phyloP scores from a whole-genome alignment of 2,888 invertebrate species.

The Fissipunctia ypsillon region DNA sequence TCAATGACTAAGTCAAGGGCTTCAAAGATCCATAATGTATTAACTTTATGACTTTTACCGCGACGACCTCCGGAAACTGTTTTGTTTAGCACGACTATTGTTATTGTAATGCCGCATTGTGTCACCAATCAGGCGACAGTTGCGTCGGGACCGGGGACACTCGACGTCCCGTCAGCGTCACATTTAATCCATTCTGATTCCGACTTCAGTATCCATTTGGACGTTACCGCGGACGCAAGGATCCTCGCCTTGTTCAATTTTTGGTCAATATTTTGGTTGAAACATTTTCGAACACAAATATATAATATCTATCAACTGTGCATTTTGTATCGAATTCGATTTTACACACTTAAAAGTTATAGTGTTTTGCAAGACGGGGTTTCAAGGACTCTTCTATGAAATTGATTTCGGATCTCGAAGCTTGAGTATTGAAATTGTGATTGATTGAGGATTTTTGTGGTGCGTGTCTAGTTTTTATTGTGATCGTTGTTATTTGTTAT shows the following conservation, averaged over 20 bases:
- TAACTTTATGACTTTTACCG: slow-evolving; percentile 58
- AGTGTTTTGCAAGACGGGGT: slow-evolving; percentile 9
- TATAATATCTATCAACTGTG: neutral
- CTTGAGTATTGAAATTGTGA: slow-evolving; percentile 34
- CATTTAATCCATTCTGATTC: slow-evolving; percentile 28
- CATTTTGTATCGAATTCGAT: slow-evolving; percentile 19
- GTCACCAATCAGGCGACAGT: slow-evolving; percentile 62
- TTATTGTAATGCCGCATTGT: slow-evolving; percentile 84
- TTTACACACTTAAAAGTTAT: neutral
- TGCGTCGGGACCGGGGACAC: slow-evolving; percentile 50
- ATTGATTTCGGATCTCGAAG: slow-evolving; percentile 51
- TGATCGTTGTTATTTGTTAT: slow-evolving; percentile 18
- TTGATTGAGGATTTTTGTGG: slow-evolving; percentile 7
- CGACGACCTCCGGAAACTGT: slow-evolving; percentile 79
- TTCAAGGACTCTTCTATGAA: slow-evolving; percentile 43
- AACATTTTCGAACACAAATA: slow-evolving; percentile 7
- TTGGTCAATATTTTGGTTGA: neutral
- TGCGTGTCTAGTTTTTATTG: slow-evolving; percentile 32
- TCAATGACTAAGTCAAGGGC: slow-evolving; percentile 36
- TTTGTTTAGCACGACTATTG: slow-evolving; percentile 80
- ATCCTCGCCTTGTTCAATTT: neutral
- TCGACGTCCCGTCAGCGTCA: slow-evolving; percentile 48
- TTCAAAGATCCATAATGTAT: slow-evolving; percentile 33
- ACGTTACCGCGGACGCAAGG: slow-evolving; percentile 38
- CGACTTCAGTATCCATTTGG: slow-evolving; percentile 38